phyloP scores from a whole-genome alignment of 37 sponge, comb jelly and placozoan genomes.

The Crambe crambe region DNA sequence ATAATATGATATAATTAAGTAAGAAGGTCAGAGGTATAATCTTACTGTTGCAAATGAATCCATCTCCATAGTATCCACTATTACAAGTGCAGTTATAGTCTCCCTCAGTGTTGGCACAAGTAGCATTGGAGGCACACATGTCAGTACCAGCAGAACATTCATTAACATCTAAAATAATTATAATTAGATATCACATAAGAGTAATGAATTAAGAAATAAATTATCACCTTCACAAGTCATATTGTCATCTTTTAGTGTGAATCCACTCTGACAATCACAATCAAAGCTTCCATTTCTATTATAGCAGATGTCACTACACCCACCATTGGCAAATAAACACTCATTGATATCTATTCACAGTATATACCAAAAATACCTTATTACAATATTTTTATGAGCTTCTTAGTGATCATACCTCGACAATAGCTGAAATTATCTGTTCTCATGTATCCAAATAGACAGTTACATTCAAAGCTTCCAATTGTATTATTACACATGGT shows the following conservation, averaged over 20 bases:
- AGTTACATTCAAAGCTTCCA: constrained; percentile 46
- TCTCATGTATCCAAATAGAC: constrained; percentile 25
- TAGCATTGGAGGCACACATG: neutral
- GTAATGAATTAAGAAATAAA: too few relatives aligned
- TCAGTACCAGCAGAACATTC: neutral
- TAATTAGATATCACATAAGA: neutral
- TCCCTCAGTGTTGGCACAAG: neutral
- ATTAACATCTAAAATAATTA: neutral
- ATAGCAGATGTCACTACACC: constrained; percentile 31
- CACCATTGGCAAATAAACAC: constrained; percentile 24
- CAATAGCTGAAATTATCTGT: neutral
- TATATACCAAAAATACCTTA: too few relatives aligned
- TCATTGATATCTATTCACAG: constrained; percentile 44
- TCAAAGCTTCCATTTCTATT: constrained; percentile 25
- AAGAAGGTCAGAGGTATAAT: neutral
- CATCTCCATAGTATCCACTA: neutral
- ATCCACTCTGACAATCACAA: constrained; percentile 32
- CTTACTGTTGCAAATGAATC: neutral
- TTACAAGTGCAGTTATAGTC: neutral
- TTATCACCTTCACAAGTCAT: neutral
- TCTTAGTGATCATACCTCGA: neutral
- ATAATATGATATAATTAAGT: neutral
- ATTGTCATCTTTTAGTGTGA: neutral
- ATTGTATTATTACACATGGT: constrained; percentile 22
- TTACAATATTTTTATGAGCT: too few relatives aligned